Percentiles rank a stretch among this genome's conserved stretches.
These are phyloP conservation scores for Mesochorus sp. DNA, from an alignment of 2,888 invertebrate species.

Conservation along the genomic window DNA sequence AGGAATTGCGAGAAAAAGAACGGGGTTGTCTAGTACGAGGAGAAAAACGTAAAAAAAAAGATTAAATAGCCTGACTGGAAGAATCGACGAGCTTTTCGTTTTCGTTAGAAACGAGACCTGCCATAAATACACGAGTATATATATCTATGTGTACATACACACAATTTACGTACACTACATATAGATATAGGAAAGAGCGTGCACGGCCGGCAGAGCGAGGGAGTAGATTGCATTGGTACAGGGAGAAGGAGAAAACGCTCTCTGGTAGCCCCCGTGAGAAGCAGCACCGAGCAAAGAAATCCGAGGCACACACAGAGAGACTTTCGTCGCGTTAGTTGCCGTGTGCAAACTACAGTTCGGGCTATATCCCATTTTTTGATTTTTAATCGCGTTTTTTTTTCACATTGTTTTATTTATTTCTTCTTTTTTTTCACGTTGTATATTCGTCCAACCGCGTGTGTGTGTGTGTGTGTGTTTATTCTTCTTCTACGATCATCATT, in stretches of 20 bases:
- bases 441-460: neutral
- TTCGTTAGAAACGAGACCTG: neutral
- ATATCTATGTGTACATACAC: neutral
- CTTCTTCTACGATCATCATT: neutral
- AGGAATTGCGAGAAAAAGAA: neutral
- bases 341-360: constrained; percentile 1
- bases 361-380: neutral
- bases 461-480: neutral
- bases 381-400: neutral
- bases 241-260: constrained; percentile 5
- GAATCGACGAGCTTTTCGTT: neutral
- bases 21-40: too few species aligned
- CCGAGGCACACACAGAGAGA: too few species aligned
- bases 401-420: too few species aligned
- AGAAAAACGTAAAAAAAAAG: neutral
- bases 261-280: constrained; percentile 1
- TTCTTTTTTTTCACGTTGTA: neutral
- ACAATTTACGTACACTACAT: neutral
- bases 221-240: neutral
- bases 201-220: constrained; percentile 1
- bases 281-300: constrained; percentile 27
- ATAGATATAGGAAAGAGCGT: neutral
- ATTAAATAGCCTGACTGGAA: neutral
- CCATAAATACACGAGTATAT: neutral
- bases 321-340: constrained; percentile 31